These are phyloP conservation scores for Cavia porcellus DNA, from an alignment of 2,113 vertebrate species.

Conservation along the genomic window DNA sequence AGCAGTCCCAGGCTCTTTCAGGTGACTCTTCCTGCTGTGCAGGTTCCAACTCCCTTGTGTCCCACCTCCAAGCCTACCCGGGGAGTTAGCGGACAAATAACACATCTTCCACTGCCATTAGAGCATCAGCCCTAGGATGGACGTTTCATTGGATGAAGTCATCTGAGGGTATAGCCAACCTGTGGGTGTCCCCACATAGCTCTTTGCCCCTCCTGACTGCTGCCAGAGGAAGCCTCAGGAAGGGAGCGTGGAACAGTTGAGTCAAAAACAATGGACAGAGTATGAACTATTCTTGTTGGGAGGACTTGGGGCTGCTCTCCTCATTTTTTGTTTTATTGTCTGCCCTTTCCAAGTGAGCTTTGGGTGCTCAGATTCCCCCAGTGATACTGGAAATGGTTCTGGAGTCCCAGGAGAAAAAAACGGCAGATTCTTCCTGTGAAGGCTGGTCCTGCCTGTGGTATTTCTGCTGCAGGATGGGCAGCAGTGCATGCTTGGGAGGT, in stretches of 20 bases:
- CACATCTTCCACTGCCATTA: neutral
- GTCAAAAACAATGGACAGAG: neutral
- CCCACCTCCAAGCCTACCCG: neutral
- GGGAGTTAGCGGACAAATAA: neutral
- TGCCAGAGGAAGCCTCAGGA: neutral
- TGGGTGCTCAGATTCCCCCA: neutral
- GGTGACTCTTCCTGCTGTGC: neutral
- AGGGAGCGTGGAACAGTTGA: neutral
- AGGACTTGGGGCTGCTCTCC: neutral
- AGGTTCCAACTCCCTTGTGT: neutral
- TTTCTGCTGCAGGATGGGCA: neutral
- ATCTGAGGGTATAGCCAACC: neutral
- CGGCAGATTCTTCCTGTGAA: neutral
- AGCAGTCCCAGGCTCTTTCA: neutral
- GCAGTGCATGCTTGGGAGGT: neutral
- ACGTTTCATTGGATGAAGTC: neutral
- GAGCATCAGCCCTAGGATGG: neutral
- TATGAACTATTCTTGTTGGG: neutral
- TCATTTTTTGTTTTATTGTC: neutral
- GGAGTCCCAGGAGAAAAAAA: neutral
- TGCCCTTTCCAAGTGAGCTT: neutral
- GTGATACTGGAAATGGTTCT: neutral
- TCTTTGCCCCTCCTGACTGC: neutral
- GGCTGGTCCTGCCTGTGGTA: neutral
- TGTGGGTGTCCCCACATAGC: neutral